Conservation (phyloP, 2,113 vertebrate species). For the Microcebus murinus region DNA sequence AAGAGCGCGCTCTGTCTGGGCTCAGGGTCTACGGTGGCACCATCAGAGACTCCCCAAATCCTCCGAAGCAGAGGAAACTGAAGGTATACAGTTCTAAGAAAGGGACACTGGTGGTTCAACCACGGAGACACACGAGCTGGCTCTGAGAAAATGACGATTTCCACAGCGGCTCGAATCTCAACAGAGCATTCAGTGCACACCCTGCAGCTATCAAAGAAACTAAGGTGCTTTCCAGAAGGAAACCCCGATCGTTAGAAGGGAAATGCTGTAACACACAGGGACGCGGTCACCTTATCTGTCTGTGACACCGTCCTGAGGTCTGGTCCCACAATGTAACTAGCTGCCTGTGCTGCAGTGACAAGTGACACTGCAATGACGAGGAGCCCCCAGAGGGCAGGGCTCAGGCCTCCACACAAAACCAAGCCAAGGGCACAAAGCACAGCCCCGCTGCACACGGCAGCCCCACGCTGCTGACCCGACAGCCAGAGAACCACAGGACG, state of each 20-base stretch:
- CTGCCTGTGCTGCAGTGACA: neutral
- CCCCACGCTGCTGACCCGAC: neutral
- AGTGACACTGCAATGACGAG: neutral
- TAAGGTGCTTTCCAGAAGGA: slow-evolving; percentile 1
- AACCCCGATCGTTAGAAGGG: neutral
- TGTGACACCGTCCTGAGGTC: neutral
- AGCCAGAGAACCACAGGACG: neutral
- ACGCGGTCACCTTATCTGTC: neutral
- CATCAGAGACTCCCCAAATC: neutral
- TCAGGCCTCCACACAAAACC: neutral
- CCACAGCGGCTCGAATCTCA: neutral
- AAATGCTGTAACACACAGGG: neutral
- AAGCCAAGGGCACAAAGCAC: neutral
- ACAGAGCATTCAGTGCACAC: neutral
- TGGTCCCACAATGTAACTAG: neutral
- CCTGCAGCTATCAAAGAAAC: slow-evolving; percentile 21
- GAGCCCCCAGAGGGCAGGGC: neutral
- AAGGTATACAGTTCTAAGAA: slow-evolving; percentile 4
- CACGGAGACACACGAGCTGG: neutral
- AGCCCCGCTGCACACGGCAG: neutral
- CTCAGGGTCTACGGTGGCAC: neutral
- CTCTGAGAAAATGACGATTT: neutral
- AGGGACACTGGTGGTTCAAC: neutral
- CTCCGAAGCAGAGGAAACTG: neutral
- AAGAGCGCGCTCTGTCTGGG: accelerated